These are phyloP conservation scores for Yasuhikotakia modesta DNA, from an alignment of 2,797 vertebrate genomes.

Conservation along the genomic window DNA sequence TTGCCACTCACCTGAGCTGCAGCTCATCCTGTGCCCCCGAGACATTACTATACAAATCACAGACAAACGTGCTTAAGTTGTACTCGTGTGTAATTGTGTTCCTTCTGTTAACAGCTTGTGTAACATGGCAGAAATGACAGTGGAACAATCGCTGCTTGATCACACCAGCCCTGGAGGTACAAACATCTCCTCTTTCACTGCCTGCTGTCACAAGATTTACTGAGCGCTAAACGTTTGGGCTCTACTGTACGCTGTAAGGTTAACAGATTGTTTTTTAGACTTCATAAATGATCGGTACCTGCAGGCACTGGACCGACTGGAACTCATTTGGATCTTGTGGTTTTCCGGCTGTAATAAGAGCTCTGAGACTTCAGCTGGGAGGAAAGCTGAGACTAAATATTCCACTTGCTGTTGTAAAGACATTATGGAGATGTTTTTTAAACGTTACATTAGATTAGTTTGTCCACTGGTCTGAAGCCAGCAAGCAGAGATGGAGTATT, in stretches of 20 bases:
- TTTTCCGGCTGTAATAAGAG: conserved; percentile 25
- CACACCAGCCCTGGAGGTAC: conserved; percentile 54
- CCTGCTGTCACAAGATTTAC: conserved; percentile 45
- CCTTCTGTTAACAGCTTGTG: conserved; percentile 60
- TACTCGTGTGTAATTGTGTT: conserved; percentile 58
- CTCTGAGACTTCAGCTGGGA: conserved; percentile 2
- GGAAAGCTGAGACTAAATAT: conserved; percentile 2
- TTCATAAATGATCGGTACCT: conserved; percentile 3
- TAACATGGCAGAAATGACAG: conserved; percentile 64
- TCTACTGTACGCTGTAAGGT: conserved; percentile 30
- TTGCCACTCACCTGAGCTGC: too few species aligned
- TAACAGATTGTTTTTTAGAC: conserved; percentile 22
- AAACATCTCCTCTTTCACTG: conserved; percentile 46
- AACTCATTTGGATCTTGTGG: conserved; percentile 16
- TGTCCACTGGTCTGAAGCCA: not conserved
- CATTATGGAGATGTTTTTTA: not conserved
- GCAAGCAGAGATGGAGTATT: not conserved
- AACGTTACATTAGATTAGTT: not conserved
- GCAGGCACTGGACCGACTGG: conserved; percentile 10
- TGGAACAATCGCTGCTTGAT: conserved; percentile 58
- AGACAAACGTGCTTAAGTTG: conserved; percentile 24
- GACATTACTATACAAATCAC: conserved; percentile 27
- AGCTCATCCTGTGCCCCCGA: conserved; percentile 34
- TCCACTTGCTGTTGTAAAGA: not conserved
- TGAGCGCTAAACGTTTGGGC: conserved; percentile 33